Evolutionary conservation across 2,888 invertebrate species (phyloP).

Genomic region (Nephrotoma appendiculata): DNA sequence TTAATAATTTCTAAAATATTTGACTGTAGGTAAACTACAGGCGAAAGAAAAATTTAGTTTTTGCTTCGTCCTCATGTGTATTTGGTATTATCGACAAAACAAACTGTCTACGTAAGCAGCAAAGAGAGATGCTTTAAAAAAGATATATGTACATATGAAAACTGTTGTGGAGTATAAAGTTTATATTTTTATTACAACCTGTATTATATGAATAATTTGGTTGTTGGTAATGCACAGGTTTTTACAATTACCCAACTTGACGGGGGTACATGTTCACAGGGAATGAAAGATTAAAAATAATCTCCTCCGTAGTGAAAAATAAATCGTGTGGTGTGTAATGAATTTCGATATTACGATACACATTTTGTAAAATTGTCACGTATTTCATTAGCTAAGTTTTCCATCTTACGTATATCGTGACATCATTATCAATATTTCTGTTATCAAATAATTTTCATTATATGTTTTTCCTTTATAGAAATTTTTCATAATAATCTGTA

Average conservation of each 20-base stretch:
- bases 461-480: background rate
- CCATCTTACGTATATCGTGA: background rate
- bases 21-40: background rate
- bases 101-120: background rate
- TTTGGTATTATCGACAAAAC: background rate
- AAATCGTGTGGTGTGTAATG: background rate
- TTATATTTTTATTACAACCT: background rate
- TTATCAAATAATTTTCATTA: background rate
- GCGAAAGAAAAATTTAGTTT: background rate
- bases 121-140: background rate
- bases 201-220: background rate
- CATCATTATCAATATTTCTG: background rate
- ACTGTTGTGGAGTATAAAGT: background rate
- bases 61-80: background rate
- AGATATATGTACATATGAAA: background rate
- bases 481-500: background rate
- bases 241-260: background rate
- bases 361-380: slow-evolving; percentile 5
- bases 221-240: background rate
- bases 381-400: slow-evolving; percentile 6
- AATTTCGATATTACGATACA: background rate
- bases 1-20: background rate
- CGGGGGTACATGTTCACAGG: background rate
- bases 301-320: background rate
- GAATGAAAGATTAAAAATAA: background rate